phyloP scores from a whole-genome alignment of 2,888 invertebrate genomes.

The Eupeodes latifasciatus region DNA sequence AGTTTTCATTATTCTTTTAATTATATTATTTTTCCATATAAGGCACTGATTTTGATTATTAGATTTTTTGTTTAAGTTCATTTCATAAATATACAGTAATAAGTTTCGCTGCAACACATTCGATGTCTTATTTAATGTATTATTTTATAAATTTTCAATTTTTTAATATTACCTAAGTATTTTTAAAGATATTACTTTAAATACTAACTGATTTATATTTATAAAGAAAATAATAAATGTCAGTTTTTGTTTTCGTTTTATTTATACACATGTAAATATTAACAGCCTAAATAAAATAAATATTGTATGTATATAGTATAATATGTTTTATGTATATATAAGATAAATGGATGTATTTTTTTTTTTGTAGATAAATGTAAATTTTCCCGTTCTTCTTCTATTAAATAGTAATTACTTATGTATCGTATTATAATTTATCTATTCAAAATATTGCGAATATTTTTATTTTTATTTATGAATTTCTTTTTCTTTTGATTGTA shows the following conservation, averaged over 20 bases:
- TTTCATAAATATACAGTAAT: conserved; percentile 1
- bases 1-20: not conserved
- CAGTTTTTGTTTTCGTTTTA: conserved; percentile 30
- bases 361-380: conserved; percentile 50
- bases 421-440: conserved; percentile 36
- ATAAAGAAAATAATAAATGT: conserved; percentile 17
- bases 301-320: conserved; percentile 33
- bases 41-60: conserved; percentile 30
- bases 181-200: conserved; percentile 34
- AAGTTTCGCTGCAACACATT: conserved; percentile 67
- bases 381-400: conserved; percentile 38
- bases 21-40: not conserved
- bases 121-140: conserved; percentile 52
- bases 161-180: conserved; percentile 51
- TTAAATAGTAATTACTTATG: conserved; percentile 23
- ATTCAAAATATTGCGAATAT: conserved; percentile 70
- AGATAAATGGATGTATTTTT: conserved; percentile 39
- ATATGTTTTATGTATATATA: conserved; percentile 58
- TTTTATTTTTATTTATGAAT: not conserved
- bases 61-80: not conserved
- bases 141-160: conserved; percentile 20
- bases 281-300: conserved; percentile 76
- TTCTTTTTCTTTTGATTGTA: conserved; percentile 59
- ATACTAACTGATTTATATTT: conserved; percentile 55
- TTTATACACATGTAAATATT: conserved; percentile 59